Conservation (phyloP, 2,888 invertebrate species). For the Danaus chrysippus region DNA sequence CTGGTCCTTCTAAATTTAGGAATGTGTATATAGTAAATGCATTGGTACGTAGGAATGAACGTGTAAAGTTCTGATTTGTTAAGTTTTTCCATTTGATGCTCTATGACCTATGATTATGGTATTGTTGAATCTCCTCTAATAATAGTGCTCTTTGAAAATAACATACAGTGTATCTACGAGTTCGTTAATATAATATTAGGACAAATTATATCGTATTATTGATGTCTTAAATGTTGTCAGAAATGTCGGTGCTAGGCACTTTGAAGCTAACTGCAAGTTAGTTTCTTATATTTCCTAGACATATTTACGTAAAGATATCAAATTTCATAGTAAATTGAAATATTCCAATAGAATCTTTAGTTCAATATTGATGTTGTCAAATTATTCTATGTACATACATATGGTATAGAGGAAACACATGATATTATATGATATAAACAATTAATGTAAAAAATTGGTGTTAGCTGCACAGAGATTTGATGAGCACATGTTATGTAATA, state of each 20-base stretch:
- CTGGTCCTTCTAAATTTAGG: constrained; percentile 1
- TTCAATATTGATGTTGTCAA: neutral
- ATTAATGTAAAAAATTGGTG: neutral
- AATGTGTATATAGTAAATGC: neutral
- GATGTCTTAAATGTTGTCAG: neutral
- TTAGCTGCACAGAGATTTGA: neutral
- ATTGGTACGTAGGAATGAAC: neutral
- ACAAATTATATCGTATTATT: too few relatives aligned
- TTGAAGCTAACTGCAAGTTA: constrained; percentile 21
- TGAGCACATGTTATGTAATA: constrained; percentile 3
- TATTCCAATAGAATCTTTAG: too few relatives aligned
- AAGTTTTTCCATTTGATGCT: constrained; percentile 6
- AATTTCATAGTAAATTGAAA: neutral
- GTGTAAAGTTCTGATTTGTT: neutral
- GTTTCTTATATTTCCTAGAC: constrained; percentile 6
- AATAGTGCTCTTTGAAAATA: constrained; percentile 6
- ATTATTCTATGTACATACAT: neutral
- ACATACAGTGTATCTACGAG: neutral
- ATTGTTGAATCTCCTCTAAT: constrained; percentile 3
- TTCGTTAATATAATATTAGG: neutral
- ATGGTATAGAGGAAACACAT: neutral
- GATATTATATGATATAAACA: neutral
- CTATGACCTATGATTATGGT: neutral
- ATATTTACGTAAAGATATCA: neutral
- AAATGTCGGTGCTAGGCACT: constrained; percentile 20